Evolutionary conservation across 1,140 invertebrate species (phyloP).

Genomic region (Sarcophaga bullata): DNA sequence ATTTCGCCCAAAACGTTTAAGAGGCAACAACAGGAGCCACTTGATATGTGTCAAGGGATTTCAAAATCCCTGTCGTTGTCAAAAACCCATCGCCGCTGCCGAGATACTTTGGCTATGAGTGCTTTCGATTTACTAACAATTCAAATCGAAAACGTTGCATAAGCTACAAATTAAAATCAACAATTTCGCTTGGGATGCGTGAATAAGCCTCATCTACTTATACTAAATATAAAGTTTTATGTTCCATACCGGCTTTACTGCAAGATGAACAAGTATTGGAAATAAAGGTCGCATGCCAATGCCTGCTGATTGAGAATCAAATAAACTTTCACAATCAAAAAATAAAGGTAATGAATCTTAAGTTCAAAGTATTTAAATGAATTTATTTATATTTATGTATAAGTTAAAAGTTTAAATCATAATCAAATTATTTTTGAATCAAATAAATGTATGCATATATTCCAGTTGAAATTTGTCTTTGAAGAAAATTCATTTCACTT

Average conservation of each 20-base stretch:
- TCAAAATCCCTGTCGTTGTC: background rate
- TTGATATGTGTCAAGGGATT: background rate
- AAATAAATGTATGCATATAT: background rate
- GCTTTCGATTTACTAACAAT: slow-evolving; percentile 55
- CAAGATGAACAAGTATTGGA: slow-evolving; percentile 27
- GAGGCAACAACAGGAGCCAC: slow-evolving; percentile 27
- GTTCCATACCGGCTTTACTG: slow-evolving; percentile 29
- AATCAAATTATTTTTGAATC: background rate
- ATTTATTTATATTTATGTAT: too few species aligned
- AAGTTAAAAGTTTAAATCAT: background rate
- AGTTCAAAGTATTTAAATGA: too few species aligned
- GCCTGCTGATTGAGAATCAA: background rate
- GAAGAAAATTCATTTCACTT: background rate
- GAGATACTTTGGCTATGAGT: slow-evolving; percentile 41
- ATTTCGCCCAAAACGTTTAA: slow-evolving; percentile 43
- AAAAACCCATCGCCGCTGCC: background rate
- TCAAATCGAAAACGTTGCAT: slow-evolving; percentile 30
- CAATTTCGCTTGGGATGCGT: slow-evolving; percentile 43
- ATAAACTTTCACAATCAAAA: background rate
- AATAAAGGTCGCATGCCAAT: background rate
- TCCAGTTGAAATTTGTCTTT: background rate
- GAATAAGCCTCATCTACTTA: slow-evolving; percentile 43
- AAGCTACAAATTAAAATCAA: slow-evolving; percentile 33
- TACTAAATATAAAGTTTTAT: slow-evolving; percentile 45
- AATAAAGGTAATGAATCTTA: too few species aligned